Base-by-base conservation (phyloP, 1,140 invertebrate genomes). In the Drosophila fuyamai region DNA sequence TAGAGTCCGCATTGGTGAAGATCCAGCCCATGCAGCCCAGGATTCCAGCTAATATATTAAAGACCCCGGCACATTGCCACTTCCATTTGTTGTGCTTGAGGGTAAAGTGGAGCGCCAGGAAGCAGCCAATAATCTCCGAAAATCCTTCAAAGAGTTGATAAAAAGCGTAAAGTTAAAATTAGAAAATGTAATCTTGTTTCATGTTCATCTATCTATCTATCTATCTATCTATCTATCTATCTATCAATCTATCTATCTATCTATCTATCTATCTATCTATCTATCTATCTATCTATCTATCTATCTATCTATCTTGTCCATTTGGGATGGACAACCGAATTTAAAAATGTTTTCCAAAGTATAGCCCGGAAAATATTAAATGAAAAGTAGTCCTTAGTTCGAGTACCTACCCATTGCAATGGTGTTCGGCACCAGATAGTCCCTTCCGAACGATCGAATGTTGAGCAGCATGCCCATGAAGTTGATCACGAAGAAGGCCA, bases 401-500 rank as follows among this genome's bases (percentile, higher is more conserved):
- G 9, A 18, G 8, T 12, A 35, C 77, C 82, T 78, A 93, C 92
- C 93, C 82, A 92, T 93, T 29, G 92, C 91, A 44, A 93, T 92
- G 10, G 93, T 93, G 18, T 92, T 93, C 0, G 86, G 76, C 23
- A 91, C 81, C 6, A 93, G 61, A 71, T 93, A 92, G 47, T 91
- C 71, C 16, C 93, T 58, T 5, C 93, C 93, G 70, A 93, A 93
- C 4, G 92, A 92, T 47, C 93, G 71, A 7, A 93, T 92, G 57
- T 93, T 93, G 5, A 93, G 68, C 55, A 93, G 48, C 76, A 92
- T 92, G 29, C 92, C 93, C 86, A 93, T 93, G 61, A 93, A 93
- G 44, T 91, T 92, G 14, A 92, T 92, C 10, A 93, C 85, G 43
- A 91, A 93, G 14, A 92, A 81, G 16, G 92, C 88, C 76, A 90